Evolutionary conservation across 2,888 invertebrate genomes (phyloP), one percentile per base, ranked within the genome.

Genomic region (Napeogenes sylphis): DNA sequence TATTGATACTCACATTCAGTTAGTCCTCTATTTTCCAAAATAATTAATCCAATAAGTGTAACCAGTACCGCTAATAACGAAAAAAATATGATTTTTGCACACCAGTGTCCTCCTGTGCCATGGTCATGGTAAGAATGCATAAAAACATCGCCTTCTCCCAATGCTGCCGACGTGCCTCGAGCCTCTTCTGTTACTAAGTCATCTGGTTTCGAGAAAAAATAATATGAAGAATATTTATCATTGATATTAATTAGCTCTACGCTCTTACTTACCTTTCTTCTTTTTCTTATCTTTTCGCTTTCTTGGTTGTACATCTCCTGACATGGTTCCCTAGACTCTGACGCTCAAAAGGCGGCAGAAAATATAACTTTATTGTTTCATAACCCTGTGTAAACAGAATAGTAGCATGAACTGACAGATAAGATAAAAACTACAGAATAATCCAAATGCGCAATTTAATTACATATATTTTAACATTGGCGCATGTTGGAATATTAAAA

Each of bases 281-380:
- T 93, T 93, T 83, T 93, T 93, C 86, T 95, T 96, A 83, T 96
- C 96, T 89, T 95, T 96, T 75, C 96, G 94, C 88, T 95, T 96
- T 79, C 95, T 94, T 80, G 95, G 95, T 86, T 96, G 96, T 75
- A 95, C 94, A 90, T 96, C 96, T 75, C 95, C 95, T 83, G 96
- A 96, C 96, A 96, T 96, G 85, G 84, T 92, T 85, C 75, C 79
- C 73, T 81, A 75, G 73, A 70, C 77, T 78, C 83, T 86, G 85
- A 82, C 86, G 84, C 87, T 83, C 79, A 73, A 75, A 68, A 80
- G 78, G 88, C 87, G 86, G 81, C 84, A 81, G 81, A 80, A 77
- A 77, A 73, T 68, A 61, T 70, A 72, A 73, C 77, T 79, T 80
- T 88, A 90, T 77, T 88, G 87, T 87, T 88, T 90, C 90, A 90